Base-by-base conservation (phyloP, 2,888 invertebrate genomes). In the Teleogryllus oceanicus region DNA sequence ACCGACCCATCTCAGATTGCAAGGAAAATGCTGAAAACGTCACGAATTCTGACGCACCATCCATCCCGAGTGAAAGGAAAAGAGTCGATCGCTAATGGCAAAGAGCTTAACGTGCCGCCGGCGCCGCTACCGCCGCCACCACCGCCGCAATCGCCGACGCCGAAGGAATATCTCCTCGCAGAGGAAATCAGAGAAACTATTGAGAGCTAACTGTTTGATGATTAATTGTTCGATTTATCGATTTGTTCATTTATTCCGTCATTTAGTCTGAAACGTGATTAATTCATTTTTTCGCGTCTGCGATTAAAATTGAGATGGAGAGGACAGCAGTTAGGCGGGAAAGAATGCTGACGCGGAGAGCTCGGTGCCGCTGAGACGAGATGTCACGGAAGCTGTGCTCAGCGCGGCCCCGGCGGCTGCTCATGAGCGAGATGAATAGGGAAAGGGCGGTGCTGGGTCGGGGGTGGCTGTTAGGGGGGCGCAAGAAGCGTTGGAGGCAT, bases 241-340 rank as follows among this genome's bases (percentile, higher is more conserved):
- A 62, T 62, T 62, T 62, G 13, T 62, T 62, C 62, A 62, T 62
- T 62, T 62, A 62, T 62, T 62, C 62, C 62, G 62, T n/a, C 62
- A 62, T 62, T 62, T 62, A 62, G 62, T 62, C 62, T 8, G 0
- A 18, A 62, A 62, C 11, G 13, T 62, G 62, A 62, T 62, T 62
- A 62, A 62, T 62, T 62, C 62, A n/a, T 62, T 62, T 2, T n/a
- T 62, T 62, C 62, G 13, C 62, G n/a, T 62, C 62, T 62, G 62
- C 62, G 62, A 62, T 62, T 5, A 37, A 62, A 62, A 62, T 62
- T 12, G 62, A 62, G 62, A 62, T 62, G 3, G 62, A 62, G 62
- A 62, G 62, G 5, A 1, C 16, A 62, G 62, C n/a, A 12, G 13
- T 62, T 16, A 62, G 16, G 5, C 16, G n/a, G 13, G 62, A 1